Conservation (phyloP, 2,797 vertebrate species). For the Caiman crocodilus region DNA sequence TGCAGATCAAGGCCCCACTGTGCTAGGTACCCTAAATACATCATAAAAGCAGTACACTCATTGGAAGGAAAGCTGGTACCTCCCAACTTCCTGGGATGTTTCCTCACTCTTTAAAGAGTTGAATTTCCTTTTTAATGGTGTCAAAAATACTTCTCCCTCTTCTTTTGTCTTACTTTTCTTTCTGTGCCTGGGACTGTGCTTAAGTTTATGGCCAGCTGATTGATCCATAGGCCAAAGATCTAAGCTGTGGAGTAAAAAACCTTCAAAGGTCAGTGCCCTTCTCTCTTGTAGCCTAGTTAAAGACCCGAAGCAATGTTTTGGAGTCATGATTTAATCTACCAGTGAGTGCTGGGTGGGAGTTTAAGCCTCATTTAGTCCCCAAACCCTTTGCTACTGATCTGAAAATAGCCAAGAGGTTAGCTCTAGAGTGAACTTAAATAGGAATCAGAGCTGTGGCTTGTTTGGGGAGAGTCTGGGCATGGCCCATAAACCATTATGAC, state of each 20-base stretch:
- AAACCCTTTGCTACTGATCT: constrained; percentile 31
- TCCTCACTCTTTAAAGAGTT: neutral
- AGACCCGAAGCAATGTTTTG: neutral
- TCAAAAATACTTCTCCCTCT: neutral
- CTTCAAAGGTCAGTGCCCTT: neutral
- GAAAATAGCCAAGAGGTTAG: constrained; percentile 20
- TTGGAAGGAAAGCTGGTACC: neutral
- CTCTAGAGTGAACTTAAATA: constrained; percentile 8
- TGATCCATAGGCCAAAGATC: neutral
- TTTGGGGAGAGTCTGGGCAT: neutral
- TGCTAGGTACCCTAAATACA: neutral
- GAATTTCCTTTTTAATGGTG: neutral
- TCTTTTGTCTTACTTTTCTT: neutral
- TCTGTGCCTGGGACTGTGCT: neutral
- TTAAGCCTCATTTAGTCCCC: constrained; percentile 4
- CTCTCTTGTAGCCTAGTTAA: neutral
- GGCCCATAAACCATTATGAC: constrained; percentile 57
- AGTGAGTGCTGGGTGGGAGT: constrained; percentile 30
- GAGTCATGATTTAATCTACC: constrained; percentile 37
- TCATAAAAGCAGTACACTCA: neutral
- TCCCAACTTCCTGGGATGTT: neutral
- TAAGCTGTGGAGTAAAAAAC: neutral
- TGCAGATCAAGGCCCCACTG: neutral
- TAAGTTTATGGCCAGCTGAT: neutral
- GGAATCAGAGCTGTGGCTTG: constrained; percentile 32